Evolutionary conservation across 2,113 vertebrate genomes (phyloP), one percentile per base, ranked within the genome.

Genomic region (Rissa tridactyla): DNA sequence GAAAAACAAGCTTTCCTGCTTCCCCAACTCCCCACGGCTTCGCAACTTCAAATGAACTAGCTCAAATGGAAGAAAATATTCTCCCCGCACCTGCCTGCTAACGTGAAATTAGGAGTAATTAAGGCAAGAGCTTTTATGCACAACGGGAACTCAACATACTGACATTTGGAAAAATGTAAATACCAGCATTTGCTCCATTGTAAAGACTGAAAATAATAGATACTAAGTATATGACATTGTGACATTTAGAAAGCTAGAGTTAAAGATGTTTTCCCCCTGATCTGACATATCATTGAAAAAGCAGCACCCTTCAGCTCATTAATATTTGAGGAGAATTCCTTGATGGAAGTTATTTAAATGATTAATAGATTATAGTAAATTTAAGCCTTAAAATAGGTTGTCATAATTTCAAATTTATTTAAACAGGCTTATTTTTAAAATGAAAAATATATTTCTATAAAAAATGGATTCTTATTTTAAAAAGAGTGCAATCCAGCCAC

Each of bases 121-220:
- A 97, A 97, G 87, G 96, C 87, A 40, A 90, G 85, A 93, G 92
- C 89, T 95, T 97, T 96, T 91, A 89, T 51, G 79, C 89, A 23
- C 96, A 92, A 93, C 94, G 70, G 94, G 95, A 95, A 81, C 87
- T 95, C 95, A 36, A 25, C 2, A 25, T 38, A 66, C 94, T 95
- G 95, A 95, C 96, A 97, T 97, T 97, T 96, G 89, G 87, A 71
- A 95, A 97, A 97, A 94, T 90, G 91, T 96, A 97, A 96, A 97
- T 96, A 97, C 55, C 93, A 75, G 93, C 87, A 38, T 96, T 97
- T 85, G 82, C 82, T 94, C 91, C 75, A 96, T 95, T 97, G 97
- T 95, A 72, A 92, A 80, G 91, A 90, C 60, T 44, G 91, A 82
- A 97, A 96, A 96, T 96, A 97, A 96, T 81, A 94, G 89, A 88